phyloP scores from a whole-genome alignment of 2,888 invertebrate species.

The Cybosia mesomella region DNA sequence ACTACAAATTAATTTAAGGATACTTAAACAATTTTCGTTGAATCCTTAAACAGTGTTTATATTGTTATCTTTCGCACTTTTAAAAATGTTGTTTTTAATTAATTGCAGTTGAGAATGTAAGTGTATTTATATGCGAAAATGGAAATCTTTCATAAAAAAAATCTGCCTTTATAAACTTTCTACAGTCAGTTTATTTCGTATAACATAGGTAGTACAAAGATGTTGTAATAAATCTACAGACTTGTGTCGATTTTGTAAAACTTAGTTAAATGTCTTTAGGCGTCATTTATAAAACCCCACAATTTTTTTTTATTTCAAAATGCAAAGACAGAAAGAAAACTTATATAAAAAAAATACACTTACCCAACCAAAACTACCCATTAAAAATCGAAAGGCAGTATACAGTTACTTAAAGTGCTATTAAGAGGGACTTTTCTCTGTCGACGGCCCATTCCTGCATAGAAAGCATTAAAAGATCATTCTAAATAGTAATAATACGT shows the following conservation, averaged over 20 bases:
- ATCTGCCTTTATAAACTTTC: not conserved
- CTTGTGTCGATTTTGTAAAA: not conserved
- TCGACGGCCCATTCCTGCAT: too few relatives aligned
- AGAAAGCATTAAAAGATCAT: too few relatives aligned
- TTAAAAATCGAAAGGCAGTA: too few relatives aligned
- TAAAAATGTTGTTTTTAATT: constrained; percentile 2
- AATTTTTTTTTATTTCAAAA: not conserved
- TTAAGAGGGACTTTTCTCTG: too few relatives aligned
- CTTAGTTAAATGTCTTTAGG: not conserved
- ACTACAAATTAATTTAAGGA: not conserved
- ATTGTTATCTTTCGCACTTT: not conserved
- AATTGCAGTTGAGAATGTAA: not conserved
- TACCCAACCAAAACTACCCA: too few relatives aligned
- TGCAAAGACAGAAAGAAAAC: not conserved
- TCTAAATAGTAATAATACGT: too few relatives aligned
- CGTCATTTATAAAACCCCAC: too few relatives aligned
- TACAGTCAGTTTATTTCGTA: too few relatives aligned
- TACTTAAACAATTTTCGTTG: constrained; percentile 4
- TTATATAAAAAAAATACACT: not conserved
- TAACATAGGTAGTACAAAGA: too few relatives aligned
- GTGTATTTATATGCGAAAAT: not conserved
- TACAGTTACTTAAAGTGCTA: too few relatives aligned
- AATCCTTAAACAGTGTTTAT: not conserved
- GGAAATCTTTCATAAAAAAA: not conserved
- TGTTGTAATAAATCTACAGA: not conserved